These are phyloP conservation scores for Brachymystax lenok DNA, from an alignment of 2,797 vertebrate species.

Conservation along the genomic window DNA sequence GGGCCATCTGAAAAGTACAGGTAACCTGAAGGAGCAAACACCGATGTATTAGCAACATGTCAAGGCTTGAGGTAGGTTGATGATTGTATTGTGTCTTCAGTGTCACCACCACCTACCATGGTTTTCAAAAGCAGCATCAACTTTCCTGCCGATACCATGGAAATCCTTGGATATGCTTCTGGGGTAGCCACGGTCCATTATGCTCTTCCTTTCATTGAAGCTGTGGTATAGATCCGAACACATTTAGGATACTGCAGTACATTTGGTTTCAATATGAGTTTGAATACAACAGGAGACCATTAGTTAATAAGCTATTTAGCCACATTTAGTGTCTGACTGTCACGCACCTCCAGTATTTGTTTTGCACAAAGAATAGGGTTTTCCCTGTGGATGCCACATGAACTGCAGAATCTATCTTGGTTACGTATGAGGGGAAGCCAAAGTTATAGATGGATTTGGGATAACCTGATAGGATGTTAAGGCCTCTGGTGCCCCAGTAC, in stretches of 20 bases:
- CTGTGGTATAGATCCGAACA: constrained; percentile 37
- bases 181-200: constrained; percentile 64
- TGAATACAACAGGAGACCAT: not conserved
- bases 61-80: not conserved
- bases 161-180: constrained; percentile 59
- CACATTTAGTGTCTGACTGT: not conserved
- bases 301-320: not conserved
- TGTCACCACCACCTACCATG: constrained; percentile 61
- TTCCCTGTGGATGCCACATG: constrained; percentile 7
- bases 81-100: not conserved
- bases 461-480: not conserved
- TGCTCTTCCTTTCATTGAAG: constrained; percentile 57
- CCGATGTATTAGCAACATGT: not conserved
- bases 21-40: constrained; percentile 40
- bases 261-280: no score
- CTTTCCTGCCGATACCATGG: constrained; percentile 68
- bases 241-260: not conserved
- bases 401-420: constrained; percentile 8
- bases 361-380: constrained; percentile 6
- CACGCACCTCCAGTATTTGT: constrained; percentile 63
- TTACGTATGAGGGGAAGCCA: constrained; percentile 13
- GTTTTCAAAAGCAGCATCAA: constrained; percentile 82
- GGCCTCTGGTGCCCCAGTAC: constrained; percentile 11
- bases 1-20: constrained; percentile 57
- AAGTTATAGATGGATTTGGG: constrained; percentile 10